phyloP scores from a whole-genome alignment of 2,797 vertebrate genomes.

The Hipposideros larvatus region DNA sequence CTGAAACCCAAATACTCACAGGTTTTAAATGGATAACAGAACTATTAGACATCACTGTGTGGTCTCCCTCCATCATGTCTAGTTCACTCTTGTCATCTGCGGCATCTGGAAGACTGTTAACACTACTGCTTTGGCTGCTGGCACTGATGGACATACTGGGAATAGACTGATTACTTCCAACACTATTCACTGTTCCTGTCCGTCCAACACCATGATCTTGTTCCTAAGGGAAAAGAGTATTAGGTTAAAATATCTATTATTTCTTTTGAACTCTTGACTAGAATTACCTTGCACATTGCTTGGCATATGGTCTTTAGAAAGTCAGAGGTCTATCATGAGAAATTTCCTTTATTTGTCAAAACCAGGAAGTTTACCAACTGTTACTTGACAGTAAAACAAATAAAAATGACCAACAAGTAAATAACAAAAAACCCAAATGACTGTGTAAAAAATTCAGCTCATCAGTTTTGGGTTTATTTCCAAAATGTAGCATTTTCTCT shows the following conservation, averaged over 20 bases:
- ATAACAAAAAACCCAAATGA: not conserved
- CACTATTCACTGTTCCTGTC: slow-evolving; percentile 98
- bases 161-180: slow-evolving; percentile 99
- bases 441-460: not conserved
- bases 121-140: slow-evolving; percentile 99
- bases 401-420: slow-evolving; percentile 40
- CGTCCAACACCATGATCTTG: slow-evolving; percentile 94
- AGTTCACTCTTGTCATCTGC: slow-evolving; percentile 97
- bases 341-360: slow-evolving; percentile 15
- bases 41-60: slow-evolving; percentile 99
- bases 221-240: slow-evolving; percentile 90
- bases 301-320: slow-evolving; percentile 46
- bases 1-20: slow-evolving; percentile 87
- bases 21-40: slow-evolving; percentile 98
- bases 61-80: slow-evolving; percentile 97
- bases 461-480: slow-evolving; percentile 37
- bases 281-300: not conserved
- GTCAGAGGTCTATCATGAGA: not conserved
- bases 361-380: not conserved
- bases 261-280: slow-evolving; percentile 56
- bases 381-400: not conserved
- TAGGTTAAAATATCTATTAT: slow-evolving; percentile 47
- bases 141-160: slow-evolving; percentile 99
- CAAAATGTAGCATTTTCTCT: slow-evolving; percentile 3
- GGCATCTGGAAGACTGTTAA: slow-evolving; percentile 98